Evolutionary conservation across 1,140 invertebrate genomes (phyloP).

Genomic region (Bactericera cockerelli): DNA sequence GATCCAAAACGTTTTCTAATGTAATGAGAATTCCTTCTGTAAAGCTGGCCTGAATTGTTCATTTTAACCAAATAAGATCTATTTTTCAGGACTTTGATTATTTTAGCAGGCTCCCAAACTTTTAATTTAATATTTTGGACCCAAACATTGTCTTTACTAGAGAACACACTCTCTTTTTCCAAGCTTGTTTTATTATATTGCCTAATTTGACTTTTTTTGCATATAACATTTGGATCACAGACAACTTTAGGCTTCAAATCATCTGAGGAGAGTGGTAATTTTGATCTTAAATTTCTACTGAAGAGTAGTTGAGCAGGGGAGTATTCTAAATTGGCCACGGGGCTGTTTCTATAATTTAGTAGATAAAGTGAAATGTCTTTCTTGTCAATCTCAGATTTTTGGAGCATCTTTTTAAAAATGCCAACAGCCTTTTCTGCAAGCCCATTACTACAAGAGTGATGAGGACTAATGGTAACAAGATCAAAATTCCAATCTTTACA

Average conservation of each 20-base stretch:
- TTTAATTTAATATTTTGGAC: slow-evolving; percentile 4
- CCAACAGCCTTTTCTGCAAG: slow-evolving; percentile 19
- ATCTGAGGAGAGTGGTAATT: neutral
- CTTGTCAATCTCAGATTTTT: slow-evolving; percentile 11
- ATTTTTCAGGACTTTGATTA: neutral
- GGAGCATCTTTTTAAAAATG: slow-evolving; percentile 17
- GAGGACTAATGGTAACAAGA: slow-evolving; percentile 15
- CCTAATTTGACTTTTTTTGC: neutral
- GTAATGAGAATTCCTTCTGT: neutral
- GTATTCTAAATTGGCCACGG: slow-evolving; percentile 6
- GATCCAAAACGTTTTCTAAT: neutral
- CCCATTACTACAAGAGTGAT: slow-evolving; percentile 19
- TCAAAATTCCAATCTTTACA: slow-evolving; percentile 12
- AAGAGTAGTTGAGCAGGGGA: slow-evolving; percentile 13
- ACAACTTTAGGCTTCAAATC: slow-evolving; percentile 3
- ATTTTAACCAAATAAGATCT: neutral
- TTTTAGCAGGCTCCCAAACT: slow-evolving; percentile 1
- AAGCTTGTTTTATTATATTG: neutral
- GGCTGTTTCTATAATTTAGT: slow-evolving; percentile 16
- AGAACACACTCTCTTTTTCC: neutral
- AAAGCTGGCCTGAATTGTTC: neutral
- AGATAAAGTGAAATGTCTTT: slow-evolving; percentile 5
- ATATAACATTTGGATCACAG: neutral
- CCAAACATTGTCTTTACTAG: neutral
- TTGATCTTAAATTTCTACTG: slow-evolving; percentile 9